Evolutionary conservation across 2,888 invertebrate species (phyloP).

Genomic region (Thecocarcelia acutangulata): DNA sequence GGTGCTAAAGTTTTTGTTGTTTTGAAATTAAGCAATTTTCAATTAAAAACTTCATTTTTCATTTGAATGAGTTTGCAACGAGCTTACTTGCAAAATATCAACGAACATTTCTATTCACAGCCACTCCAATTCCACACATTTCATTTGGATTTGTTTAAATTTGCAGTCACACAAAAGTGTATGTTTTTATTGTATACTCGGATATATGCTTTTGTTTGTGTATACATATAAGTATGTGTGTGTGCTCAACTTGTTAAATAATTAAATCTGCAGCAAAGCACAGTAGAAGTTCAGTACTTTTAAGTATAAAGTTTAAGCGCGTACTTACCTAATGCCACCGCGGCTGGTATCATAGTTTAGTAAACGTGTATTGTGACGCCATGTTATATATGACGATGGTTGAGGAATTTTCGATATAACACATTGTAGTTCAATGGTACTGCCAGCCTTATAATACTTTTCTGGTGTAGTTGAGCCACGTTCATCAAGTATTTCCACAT

Average conservation of each 20-base stretch:
- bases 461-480: slow-evolving; percentile 88
- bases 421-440: slow-evolving; percentile 91
- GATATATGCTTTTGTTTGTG: no score
- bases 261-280: slow-evolving; percentile 4
- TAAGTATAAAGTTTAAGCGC: neutral
- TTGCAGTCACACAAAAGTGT: neutral
- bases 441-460: slow-evolving; percentile 91
- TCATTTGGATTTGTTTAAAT: slow-evolving; percentile 2
- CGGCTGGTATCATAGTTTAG: slow-evolving; percentile 90
- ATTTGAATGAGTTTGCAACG: slow-evolving; percentile 40
- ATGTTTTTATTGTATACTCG: neutral
- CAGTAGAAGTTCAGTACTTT: neutral
- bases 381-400: slow-evolving; percentile 88
- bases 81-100: neutral
- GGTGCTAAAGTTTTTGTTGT: slow-evolving; percentile 3
- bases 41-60: slow-evolving; percentile 52
- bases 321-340: slow-evolving; percentile 88
- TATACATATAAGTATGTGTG: no score
- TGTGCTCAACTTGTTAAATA: neutral
- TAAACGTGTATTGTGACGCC: slow-evolving; percentile 89
- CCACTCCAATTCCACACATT: neutral
- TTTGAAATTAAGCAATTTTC: slow-evolving; percentile 40
- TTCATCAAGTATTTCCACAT: slow-evolving; percentile 90
- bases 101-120: neutral
- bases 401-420: slow-evolving; percentile 90